Evolutionary conservation across 2,113 vertebrate genomes (phyloP), one percentile per base, ranked within the genome.

Genomic region (Lota lota): DNA sequence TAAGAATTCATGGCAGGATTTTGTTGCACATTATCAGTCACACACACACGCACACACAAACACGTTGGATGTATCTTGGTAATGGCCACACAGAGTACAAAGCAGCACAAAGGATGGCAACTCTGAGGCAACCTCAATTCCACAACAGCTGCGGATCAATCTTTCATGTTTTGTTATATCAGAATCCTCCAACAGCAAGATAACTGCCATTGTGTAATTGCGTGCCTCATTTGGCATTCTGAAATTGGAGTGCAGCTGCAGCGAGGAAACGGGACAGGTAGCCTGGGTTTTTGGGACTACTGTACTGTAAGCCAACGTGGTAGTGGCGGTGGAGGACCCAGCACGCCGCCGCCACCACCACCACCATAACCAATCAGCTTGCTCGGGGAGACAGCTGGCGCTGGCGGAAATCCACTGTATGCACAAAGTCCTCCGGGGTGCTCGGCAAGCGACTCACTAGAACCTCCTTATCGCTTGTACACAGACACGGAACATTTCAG

Each of bases 401-500:
- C 71, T 75, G 24, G 4, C 24, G 6, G 61, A 24, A n/a, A 6
- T 21, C 21, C 19, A 6, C 5, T 51, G 56, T 16, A 16, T 8
- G 59, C 6, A 17, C 28, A 53, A 19, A 20, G 64, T 64, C 33
- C 66, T 56, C 63, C 22, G 18, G 63, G 40, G 60, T 57, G 66
- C 50, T 68, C 51, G 19, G 51, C 59, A 19, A 14, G 22, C n/a
- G 22, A 20, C 20, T 22, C 51, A 1, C 14, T 1, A 5, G 20
- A 47, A 21, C 16, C 19, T 61, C 47, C 59, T 75, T 61, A 20
- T 75, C 50, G 18, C 64, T 53, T 28, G 21, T 5, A 21, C 75
- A 60, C 79, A 66, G 61, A n/a, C 76, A 67, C 63, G n/a, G 19
- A 53, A 28, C 65, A 62, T 63, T 72, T 59, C 50, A 11, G 57